These are phyloP conservation scores for Cryptotis parvus DNA, from an alignment of 2,113 vertebrate genomes.

Conservation along the genomic window DNA sequence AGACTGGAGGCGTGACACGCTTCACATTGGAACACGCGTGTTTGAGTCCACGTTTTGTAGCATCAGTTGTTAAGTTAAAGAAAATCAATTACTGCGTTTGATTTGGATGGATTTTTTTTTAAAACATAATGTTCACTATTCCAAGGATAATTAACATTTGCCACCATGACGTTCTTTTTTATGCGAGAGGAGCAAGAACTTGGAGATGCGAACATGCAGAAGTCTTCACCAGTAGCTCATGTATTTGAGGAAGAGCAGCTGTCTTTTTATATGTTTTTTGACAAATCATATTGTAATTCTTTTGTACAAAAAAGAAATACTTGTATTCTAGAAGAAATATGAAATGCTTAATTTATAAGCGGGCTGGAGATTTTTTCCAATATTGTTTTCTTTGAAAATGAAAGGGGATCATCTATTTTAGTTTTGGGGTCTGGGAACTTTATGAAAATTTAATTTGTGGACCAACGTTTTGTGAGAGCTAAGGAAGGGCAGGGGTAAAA, in stretches of 20 bases:
- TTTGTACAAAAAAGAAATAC: constrained; percentile 94
- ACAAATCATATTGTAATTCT: constrained; percentile 95
- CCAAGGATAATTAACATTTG: constrained; percentile 85
- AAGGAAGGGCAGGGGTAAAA: constrained; percentile 87
- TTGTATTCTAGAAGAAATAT: constrained; percentile 93
- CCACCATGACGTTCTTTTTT: constrained; percentile 88
- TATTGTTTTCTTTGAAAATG: constrained; percentile 91
- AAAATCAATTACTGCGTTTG: constrained; percentile 85
- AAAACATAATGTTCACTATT: constrained; percentile 88
- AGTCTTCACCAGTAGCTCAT: constrained; percentile 92
- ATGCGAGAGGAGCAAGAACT: constrained; percentile 88
- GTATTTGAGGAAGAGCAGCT: constrained; percentile 93
- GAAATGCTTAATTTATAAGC: constrained; percentile 94
- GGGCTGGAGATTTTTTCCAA: constrained; percentile 91
- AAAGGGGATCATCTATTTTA: constrained; percentile 91
- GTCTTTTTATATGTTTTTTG: constrained; percentile 94
- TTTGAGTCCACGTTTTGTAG: constrained; percentile 82
- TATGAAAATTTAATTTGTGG: constrained; percentile 93
- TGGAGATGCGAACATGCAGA: constrained; percentile 87
- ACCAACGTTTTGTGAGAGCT: constrained; percentile 93
- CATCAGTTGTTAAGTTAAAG: constrained; percentile 88
- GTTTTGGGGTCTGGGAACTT: constrained; percentile 88
- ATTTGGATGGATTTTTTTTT: constrained; percentile 87
- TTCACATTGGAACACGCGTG: constrained; percentile 84
- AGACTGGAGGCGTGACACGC: constrained; percentile 83